Evolutionary conservation across 2,797 vertebrate species (phyloP), one percentile per base, ranked within the genome.

Genomic region (Limosa lapponica): DNA sequence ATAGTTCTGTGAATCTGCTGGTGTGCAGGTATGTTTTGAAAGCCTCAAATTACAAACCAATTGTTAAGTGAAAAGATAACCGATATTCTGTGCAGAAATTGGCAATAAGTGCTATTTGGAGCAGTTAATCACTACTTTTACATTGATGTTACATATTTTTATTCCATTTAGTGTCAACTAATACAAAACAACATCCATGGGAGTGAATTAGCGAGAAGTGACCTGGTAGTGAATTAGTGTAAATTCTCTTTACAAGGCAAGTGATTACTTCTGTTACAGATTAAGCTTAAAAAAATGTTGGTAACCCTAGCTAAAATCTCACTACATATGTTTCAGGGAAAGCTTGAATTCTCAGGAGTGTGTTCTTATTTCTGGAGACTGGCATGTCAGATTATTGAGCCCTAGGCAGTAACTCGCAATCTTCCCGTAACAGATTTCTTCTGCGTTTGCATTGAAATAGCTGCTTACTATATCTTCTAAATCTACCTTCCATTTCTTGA

Each of bases 281-380:
- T 70, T 41, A 62, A 82, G 18, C 25, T 72, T 65, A 22, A 64
- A 84, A 84, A 79, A 34, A 13, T 6, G 24, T 28, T 65, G 5
- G 28, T 73, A 79, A 82, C 49, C 41, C 22, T 20, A 52, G 54
- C 34, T 64, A 81, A 93, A 93, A 91, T 81, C 41, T 51, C n/a
- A 43, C 69, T 67, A 13, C 4, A 3, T 46, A 13, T 30, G 28
- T 84, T 90, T 81, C 54, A 93, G 25, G 19, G 62, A 90, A 93
- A 88, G 28, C 28, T 62, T 91, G 66, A 89, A 77, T 84, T 71
- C 65, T 90, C 55, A 73, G 37, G 27, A 79, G 34, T 20, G 25
- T 69, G 67, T 67, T 94, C 83, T 95, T 69, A 66, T 77, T 95
- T 87, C 94, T 93, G 62, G 51, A 82, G 84, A 66, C n/a, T 37